phyloP scores from a whole-genome alignment of 2,888 invertebrate species.

The Helleia helle region DNA sequence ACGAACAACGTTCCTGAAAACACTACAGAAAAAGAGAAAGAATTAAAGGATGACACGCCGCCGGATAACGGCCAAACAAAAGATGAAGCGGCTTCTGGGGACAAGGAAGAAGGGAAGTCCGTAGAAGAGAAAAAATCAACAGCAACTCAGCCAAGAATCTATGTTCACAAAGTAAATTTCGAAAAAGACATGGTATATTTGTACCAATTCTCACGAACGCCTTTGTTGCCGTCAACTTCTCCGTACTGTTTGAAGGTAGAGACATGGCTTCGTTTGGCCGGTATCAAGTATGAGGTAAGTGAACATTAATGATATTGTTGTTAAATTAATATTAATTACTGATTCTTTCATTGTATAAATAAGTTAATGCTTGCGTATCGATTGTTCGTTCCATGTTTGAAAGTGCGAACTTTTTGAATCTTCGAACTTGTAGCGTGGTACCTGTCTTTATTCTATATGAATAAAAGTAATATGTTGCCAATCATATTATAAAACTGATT shows the following conservation, averaged over 20 bases:
- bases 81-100: slow-evolving; percentile 57
- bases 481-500: background rate
- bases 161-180: slow-evolving; percentile 90
- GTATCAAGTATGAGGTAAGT: slow-evolving; percentile 94
- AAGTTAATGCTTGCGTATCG: slow-evolving; percentile 26
- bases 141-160: slow-evolving; percentile 81
- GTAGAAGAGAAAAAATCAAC: slow-evolving; percentile 74
- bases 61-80: slow-evolving; percentile 63
- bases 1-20: slow-evolving; percentile 79
- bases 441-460: too few species aligned
- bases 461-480: background rate
- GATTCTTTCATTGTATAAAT: too few species aligned
- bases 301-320: slow-evolving; percentile 7
- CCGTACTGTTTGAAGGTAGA: slow-evolving; percentile 97
- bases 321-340: slow-evolving; percentile 10
- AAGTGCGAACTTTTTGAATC: slow-evolving; percentile 11
- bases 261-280: slow-evolving; percentile 94
- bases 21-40: slow-evolving; percentile 75
- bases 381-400: slow-evolving; percentile 23
- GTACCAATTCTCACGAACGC: slow-evolving; percentile 94
- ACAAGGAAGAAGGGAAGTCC: slow-evolving; percentile 58
- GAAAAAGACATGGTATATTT: slow-evolving; percentile 95
- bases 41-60: slow-evolving; percentile 68
- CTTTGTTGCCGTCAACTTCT: slow-evolving; percentile 90
- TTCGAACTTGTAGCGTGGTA: slow-evolving; percentile 11